Evolutionary conservation across 2,113 vertebrate species (phyloP), one percentile per base, ranked within the genome.

Genomic region (Coptodon rendalli): DNA sequence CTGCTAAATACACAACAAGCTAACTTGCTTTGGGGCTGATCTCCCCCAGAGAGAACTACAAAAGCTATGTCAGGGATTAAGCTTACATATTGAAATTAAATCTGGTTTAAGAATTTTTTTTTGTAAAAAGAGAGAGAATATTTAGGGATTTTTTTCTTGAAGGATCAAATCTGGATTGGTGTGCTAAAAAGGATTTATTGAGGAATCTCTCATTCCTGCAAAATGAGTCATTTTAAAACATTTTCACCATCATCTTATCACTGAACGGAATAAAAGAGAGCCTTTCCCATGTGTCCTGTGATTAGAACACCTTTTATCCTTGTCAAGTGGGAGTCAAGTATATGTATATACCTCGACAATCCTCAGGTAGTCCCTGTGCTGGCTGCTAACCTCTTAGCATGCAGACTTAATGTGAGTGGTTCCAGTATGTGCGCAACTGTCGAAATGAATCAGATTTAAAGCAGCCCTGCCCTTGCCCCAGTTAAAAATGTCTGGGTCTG

Each of bases 371-470:
- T 50, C 81, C 38, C 79, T 24, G 34, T 48, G 43, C 59, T 85
- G 82, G 84, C 91, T 89, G 85, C 85, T 92, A 59, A 92, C 87
- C 92, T 91, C 78, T 81, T 52, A 89, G 86, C 86, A 87, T 71
- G 71, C 88, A 84, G 88, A 71, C 90, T 82, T 82, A 59, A 88
- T 85, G 82, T 71, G 92, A 90, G 84, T 53, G 61, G 80, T 88
- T 90, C 81, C 84, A 66, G 85, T 76, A 61, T 71, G 40, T 57
- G 83, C 89, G 84, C 86, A 94, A 92, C 89, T 95, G 95, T 95
- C 93, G 6, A 43, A 57, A 80, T 56, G 81, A 87, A 94, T 95
- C 90, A 94, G 45, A 45, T 84, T 91, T 84, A 84, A 91, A 63
- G 31, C 73, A 19, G 52, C 81, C 48, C 87, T 81, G 84, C 31